A percentile compares a stretch with the other conserved stretches of the same genome.
Evolutionary conservation across 2,113 vertebrate genomes (phyloP).

Genomic region (Copsychus sechellarum): DNA sequence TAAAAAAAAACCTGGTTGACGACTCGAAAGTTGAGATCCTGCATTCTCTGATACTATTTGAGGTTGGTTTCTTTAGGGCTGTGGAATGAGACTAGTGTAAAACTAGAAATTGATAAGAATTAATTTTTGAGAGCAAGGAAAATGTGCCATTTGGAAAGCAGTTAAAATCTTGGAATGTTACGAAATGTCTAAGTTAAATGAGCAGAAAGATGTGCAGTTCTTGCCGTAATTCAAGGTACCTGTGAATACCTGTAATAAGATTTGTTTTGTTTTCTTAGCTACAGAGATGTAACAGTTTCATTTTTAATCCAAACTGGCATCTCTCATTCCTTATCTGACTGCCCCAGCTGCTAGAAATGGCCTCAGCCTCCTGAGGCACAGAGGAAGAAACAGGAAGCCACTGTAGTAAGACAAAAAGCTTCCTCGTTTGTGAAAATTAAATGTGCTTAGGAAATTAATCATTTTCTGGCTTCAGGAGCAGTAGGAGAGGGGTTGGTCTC

Average conservation of each 20-base stretch:
- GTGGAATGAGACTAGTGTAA: background rate
- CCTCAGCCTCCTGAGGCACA: background rate
- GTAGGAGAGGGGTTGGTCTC: background rate
- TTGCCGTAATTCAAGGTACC: background rate
- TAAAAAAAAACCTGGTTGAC: rapidly evolving
- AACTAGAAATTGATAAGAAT: background rate
- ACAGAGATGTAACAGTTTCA: background rate
- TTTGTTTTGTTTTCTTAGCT: background rate
- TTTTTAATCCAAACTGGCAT: background rate
- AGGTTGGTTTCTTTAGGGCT: background rate
- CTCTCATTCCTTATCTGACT: background rate
- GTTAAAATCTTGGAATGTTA: background rate
- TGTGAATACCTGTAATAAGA: background rate
- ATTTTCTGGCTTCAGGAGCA: background rate
- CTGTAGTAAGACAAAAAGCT: too few species aligned
- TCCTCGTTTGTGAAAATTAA: background rate
- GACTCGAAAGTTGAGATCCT: rapidly evolving
- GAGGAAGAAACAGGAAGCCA: background rate
- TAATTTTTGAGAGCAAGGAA: background rate
- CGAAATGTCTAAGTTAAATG: background rate
- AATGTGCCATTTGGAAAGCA: background rate
- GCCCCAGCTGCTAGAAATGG: background rate
- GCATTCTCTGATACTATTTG: background rate
- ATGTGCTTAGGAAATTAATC: background rate
- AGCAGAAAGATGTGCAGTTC: background rate